Evolutionary conservation across 2,797 vertebrate genomes (phyloP).

Genomic region (Buphagus erythrorhynchus): DNA sequence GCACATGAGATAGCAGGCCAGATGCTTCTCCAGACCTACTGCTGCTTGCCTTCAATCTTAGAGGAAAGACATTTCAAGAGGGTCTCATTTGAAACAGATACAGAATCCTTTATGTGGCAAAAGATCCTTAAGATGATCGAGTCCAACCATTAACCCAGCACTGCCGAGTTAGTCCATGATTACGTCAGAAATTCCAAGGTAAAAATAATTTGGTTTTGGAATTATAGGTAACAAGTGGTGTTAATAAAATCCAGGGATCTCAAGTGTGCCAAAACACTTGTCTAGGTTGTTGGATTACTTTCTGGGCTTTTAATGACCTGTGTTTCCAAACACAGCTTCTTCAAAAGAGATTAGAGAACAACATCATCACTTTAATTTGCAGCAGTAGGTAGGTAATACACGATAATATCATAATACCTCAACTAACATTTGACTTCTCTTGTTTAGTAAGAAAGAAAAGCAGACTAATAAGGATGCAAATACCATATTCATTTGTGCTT

Average conservation of each 20-base stretch:
- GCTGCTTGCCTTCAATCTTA: background rate
- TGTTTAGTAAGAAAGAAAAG: background rate
- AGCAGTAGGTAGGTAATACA: background rate
- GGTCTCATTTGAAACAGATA: background rate
- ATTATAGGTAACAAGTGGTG: background rate
- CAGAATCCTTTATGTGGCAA: fast-evolving
- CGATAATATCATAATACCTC: background rate
- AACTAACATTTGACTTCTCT: background rate
- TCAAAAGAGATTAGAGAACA: background rate
- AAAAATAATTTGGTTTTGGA: background rate
- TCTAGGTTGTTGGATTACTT: background rate
- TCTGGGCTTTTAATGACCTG: background rate
- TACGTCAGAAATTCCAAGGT: background rate
- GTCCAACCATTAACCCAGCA: background rate
- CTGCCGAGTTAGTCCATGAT: background rate
- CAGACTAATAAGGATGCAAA: background rate
- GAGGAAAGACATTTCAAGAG: background rate
- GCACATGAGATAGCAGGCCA: background rate
- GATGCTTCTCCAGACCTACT: background rate
- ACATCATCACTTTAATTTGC: background rate
- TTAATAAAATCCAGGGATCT: background rate
- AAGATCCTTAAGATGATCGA: background rate
- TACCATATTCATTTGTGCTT: background rate
- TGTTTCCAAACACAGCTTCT: background rate
- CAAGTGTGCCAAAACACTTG: background rate